Percentiles rank a stretch among this genome's conserved stretches.
phyloP scores from a whole-genome alignment of 2,797 vertebrate genomes.

The Myotis daubentonii region DNA sequence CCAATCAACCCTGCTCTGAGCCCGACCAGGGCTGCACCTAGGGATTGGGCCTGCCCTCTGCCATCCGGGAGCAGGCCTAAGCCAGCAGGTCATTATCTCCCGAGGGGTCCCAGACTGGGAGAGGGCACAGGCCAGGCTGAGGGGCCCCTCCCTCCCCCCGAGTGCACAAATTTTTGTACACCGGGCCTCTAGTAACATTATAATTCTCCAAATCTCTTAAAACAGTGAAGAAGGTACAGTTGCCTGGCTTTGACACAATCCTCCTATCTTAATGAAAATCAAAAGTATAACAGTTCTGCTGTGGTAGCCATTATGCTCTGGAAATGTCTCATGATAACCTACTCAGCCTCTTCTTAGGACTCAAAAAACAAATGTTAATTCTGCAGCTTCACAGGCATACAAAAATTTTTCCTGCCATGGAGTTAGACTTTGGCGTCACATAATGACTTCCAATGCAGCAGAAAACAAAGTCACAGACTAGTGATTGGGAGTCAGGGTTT shows the following conservation, averaged over 20 bases:
- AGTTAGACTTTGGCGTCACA: background rate
- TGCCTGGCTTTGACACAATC: slow-evolving; percentile 25
- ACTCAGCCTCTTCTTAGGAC: slow-evolving; percentile 7
- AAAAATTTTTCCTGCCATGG: background rate
- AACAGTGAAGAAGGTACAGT: background rate
- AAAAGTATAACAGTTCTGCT: slow-evolving; percentile 14
- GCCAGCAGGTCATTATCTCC: too few species aligned
- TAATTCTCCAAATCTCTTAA: slow-evolving; percentile 35
- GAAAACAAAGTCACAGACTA: background rate
- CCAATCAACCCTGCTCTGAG: too few species aligned
- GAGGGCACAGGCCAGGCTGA: too few species aligned
- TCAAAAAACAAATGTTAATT: slow-evolving; percentile 50
- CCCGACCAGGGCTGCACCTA: too few species aligned
- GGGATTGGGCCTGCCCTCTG: too few species aligned
- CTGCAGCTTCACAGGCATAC: background rate
- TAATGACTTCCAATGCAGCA: background rate
- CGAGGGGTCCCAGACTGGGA: too few species aligned
- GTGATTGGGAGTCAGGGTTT: background rate
- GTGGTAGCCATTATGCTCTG: background rate
- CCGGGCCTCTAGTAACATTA: background rate
- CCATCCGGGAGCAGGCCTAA: too few species aligned
- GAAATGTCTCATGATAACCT: slow-evolving; percentile 40
- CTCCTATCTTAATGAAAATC: slow-evolving; percentile 69
- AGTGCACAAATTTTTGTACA: too few species aligned
- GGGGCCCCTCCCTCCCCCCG: too few species aligned